phyloP scores from a whole-genome alignment of 1,140 invertebrate genomes.

The Danaus plexippus region DNA sequence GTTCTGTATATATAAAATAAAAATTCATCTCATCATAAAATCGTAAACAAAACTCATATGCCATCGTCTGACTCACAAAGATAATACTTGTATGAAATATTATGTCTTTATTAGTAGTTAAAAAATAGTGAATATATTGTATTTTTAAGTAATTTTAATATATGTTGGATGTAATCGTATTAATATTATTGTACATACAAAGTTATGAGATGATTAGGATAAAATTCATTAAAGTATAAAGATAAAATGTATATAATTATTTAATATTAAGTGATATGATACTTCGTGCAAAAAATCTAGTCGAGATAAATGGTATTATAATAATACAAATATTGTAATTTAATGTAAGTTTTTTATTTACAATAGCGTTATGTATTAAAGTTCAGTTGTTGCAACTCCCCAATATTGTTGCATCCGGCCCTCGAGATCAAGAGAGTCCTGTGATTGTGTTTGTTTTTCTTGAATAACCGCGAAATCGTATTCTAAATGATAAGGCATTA shows the following conservation, averaged over 20 bases:
- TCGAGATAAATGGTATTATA: slow-evolving; percentile 66
- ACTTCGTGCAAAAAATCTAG: slow-evolving; percentile 68
- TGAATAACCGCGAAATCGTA: slow-evolving; percentile 88
- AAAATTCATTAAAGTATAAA: slow-evolving; percentile 2
- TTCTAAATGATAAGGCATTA: slow-evolving; percentile 89
- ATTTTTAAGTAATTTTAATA: slow-evolving; percentile 1
- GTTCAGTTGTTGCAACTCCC: slow-evolving; percentile 87
- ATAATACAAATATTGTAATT: slow-evolving; percentile 50
- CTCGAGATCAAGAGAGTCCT: slow-evolving; percentile 83
- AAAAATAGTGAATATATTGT: too few species aligned
- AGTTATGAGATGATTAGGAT: slow-evolving; percentile 19
- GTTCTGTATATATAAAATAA: too few species aligned
- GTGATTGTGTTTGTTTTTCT: slow-evolving; percentile 74
- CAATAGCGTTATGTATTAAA: slow-evolving; percentile 66
- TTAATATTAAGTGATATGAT: slow-evolving; percentile 36
- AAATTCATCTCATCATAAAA: too few species aligned
- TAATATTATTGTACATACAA: slow-evolving; percentile 48
- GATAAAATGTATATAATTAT: slow-evolving; percentile 27
- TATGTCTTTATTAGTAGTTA: too few species aligned
- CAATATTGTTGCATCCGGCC: slow-evolving; percentile 89
- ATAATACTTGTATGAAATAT: too few species aligned
- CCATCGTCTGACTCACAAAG: too few species aligned
- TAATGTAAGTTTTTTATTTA: slow-evolving; percentile 60
- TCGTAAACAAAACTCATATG: too few species aligned
- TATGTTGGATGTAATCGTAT: slow-evolving; percentile 20